These are phyloP conservation scores for Pseudomyrmex dendroicus DNA, from an alignment of 1,140 invertebrate genomes.

Conservation along the genomic window DNA sequence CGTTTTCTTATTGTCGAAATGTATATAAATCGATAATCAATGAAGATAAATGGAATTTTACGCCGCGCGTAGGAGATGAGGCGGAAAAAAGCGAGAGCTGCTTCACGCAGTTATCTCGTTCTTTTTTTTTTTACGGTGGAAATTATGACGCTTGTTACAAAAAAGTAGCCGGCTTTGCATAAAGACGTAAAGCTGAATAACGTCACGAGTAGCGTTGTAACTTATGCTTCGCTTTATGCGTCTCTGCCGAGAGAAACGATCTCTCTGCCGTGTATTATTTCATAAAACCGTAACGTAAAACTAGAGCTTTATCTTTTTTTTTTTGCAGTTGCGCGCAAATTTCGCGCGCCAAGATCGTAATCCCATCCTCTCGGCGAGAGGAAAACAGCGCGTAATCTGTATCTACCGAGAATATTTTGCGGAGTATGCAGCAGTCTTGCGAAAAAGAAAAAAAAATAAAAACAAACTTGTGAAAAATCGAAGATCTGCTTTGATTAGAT, in stretches of 20 bases:
- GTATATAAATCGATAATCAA: not conserved
- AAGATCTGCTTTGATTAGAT: not conserved
- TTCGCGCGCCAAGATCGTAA: constrained; percentile 12
- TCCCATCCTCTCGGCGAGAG: not conserved
- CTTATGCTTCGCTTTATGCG: constrained; percentile 44
- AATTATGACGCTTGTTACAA: constrained; percentile 50
- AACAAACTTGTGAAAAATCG: not conserved
- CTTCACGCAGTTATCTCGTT: not conserved
- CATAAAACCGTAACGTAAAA: constrained; percentile 38
- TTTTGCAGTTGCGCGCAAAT: constrained; percentile 28
- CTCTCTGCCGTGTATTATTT: constrained; percentile 32
- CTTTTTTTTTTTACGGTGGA: constrained; percentile 33
- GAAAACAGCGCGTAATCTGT: not conserved
- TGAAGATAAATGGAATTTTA: constrained; percentile 13
- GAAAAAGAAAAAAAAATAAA: not conserved
- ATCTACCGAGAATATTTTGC: too few species aligned
- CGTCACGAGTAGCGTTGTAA: constrained; percentile 15
- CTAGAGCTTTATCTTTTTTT: constrained; percentile 29
- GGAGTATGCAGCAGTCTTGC: not conserved
- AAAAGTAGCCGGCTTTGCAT: constrained; percentile 46
- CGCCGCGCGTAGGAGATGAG: not conserved
- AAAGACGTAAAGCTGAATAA: constrained; percentile 31
- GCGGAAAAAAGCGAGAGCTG: not conserved
- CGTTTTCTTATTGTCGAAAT: not conserved
- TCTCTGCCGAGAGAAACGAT: constrained; percentile 44